Evolutionary conservation across 2,888 invertebrate genomes (phyloP), one percentile per base, ranked within the genome.

Genomic region (Sinhomidia bicolor): DNA sequence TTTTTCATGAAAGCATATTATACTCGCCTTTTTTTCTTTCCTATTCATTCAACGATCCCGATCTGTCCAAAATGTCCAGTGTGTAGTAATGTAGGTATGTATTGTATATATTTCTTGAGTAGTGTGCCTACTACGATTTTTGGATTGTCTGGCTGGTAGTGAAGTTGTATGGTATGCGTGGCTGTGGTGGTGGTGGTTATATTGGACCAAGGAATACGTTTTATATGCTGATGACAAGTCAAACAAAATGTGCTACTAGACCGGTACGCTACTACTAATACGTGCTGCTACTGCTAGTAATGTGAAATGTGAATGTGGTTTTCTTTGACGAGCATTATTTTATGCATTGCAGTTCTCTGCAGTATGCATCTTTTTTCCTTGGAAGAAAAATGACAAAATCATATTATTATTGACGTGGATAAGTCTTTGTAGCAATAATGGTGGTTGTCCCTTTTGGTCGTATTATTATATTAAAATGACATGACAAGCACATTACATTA

Each of bases 11-110:
- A 47, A 12, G 44, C 9, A 47, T 47, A 47, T 47, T 12, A 36
- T 36, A 36, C 36, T 36, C 36, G 36, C 36, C 44, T 47, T 17
- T 26, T n/a, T 26, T 32, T 65, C n/a, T 65, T 62, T 65, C n/a
- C 65, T 68, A 68, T 36, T 32, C 65, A 68, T 68, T 36, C 65
- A 68, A 68, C 14, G 36, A 68, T 62, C 14, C 14, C 10, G 10
- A 26, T 29, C 29, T 62, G 62, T 62, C 29, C 62, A 62, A 29
- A 23, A 29, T 23, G 57, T 57, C 20, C 4, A 7, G 12, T 47
- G 12, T 47, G 47, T 2, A 47, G 9, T 2, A 6, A 26, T 62
- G 7, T 9, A 62, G 1, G 6, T 9, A 17, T 68, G 65, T 36
- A 65, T 68, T 68, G 26, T 9, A 4, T 47, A 47, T 14, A 47